A percentile compares a stretch with the other conserved stretches of the same genome.
These are phyloP conservation scores for Oreochromis tanganicae DNA, from an alignment of 2,113 vertebrate genomes.

Conservation along the genomic window DNA sequence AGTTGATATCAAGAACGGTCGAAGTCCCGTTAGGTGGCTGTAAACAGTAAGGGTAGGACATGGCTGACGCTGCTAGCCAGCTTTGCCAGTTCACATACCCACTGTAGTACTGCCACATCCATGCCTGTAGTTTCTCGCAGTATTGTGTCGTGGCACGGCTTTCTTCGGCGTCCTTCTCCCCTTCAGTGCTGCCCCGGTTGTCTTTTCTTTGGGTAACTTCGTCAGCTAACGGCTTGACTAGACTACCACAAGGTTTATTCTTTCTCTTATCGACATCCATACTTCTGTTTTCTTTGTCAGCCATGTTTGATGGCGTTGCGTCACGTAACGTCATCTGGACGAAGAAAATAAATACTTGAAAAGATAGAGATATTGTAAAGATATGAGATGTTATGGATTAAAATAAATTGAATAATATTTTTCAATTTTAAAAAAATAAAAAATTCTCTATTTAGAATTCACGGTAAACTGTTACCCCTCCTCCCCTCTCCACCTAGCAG, in stretches of 20 bases:
- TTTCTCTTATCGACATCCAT: slow-evolving; percentile 37
- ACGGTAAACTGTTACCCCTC: neutral
- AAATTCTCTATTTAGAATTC: neutral
- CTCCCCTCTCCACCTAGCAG: neutral
- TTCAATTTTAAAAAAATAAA: neutral
- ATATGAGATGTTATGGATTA: neutral
- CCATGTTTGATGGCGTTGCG: slow-evolving; percentile 63
- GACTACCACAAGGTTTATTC: neutral
- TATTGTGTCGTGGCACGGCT: slow-evolving; percentile 76
- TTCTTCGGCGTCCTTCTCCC: neutral
- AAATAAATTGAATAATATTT: neutral
- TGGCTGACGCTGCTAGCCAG: slow-evolving; percentile 68
- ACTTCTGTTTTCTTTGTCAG: slow-evolving; percentile 58
- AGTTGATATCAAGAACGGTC: slow-evolving; percentile 21
- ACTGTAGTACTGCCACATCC: slow-evolving; percentile 94
- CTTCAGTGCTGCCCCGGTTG: neutral
- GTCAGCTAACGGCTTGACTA: neutral
- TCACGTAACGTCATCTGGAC: slow-evolving; percentile 7
- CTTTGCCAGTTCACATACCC: slow-evolving; percentile 86
- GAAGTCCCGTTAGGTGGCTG: slow-evolving; percentile 27
- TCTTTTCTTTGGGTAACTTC: neutral
- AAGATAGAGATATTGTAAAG: neutral
- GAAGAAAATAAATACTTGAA: neutral
- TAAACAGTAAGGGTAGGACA: slow-evolving; percentile 61
- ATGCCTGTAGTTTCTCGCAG: slow-evolving; percentile 85